These are phyloP conservation scores for Pycnonotus jocosus DNA, from an alignment of 2,113 vertebrate genomes.

Conservation along the genomic window DNA sequence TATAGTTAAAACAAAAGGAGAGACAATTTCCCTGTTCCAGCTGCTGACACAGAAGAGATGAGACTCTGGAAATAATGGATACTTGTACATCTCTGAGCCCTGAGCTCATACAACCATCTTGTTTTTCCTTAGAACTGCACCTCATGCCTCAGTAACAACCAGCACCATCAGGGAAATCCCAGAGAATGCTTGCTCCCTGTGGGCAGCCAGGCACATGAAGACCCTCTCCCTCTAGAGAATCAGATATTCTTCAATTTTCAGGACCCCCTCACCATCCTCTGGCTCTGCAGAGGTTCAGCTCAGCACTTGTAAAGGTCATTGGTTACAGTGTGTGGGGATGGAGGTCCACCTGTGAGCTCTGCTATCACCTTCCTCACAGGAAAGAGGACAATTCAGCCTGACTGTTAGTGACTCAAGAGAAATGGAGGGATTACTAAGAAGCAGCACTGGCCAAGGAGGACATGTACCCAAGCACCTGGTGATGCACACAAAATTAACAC, in stretches of 20 bases:
- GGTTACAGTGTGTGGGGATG: background rate
- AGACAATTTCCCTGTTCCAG: background rate
- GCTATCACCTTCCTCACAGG: background rate
- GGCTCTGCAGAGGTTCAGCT: background rate
- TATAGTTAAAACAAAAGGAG: background rate
- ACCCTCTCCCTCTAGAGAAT: background rate
- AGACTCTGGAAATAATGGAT: background rate
- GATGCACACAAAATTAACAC: background rate
- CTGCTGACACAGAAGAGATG: background rate
- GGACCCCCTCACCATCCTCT: background rate
- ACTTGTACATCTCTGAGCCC: background rate
- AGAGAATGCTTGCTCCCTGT: accelerated
- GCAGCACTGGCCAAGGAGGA: background rate
- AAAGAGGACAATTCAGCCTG: background rate
- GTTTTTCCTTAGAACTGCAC: background rate
- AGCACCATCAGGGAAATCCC: background rate
- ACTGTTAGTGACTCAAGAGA: background rate
- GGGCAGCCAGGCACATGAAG: background rate
- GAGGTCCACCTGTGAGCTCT: background rate
- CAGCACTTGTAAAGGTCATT: background rate
- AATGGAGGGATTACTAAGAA: background rate
- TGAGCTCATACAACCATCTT: background rate
- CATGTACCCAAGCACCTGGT: background rate
- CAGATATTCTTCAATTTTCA: background rate
- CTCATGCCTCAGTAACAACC: background rate